Evolutionary conservation across 2,888 invertebrate species (phyloP).

Genomic region (Rhagium mordax): DNA sequence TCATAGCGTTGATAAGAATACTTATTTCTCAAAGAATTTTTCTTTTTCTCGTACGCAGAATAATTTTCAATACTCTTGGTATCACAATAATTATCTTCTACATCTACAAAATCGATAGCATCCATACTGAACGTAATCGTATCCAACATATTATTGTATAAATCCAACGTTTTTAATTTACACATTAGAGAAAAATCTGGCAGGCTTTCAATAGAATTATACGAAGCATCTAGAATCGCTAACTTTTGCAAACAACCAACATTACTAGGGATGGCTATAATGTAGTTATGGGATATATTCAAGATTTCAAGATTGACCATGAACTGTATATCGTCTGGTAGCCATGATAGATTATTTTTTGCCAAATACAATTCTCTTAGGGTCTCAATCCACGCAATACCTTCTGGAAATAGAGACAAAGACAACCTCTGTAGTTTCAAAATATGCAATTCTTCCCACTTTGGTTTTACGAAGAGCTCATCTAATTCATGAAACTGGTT

Average conservation of each 20-base stretch:
- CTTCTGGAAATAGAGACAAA: constrained; percentile 54
- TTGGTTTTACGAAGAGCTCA: constrained; percentile 52
- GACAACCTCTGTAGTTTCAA: constrained; percentile 50
- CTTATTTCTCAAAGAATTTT: constrained; percentile 38
- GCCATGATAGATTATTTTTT: constrained; percentile 54
- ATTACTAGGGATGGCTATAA: constrained; percentile 48
- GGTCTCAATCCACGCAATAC: constrained; percentile 50
- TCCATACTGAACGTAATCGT: constrained; percentile 30
- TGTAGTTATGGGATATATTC: constrained; percentile 52
- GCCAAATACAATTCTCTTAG: constrained; percentile 53
- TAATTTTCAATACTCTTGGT: constrained; percentile 33
- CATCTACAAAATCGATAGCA: constrained; percentile 45
- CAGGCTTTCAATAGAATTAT: constrained; percentile 49
- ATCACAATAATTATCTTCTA: constrained; percentile 52
- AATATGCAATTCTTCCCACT: constrained; percentile 50
- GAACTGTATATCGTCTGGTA: constrained; percentile 53
- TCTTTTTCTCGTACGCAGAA: constrained; percentile 44
- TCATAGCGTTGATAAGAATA: constrained; percentile 6
- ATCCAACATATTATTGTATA: constrained; percentile 53
- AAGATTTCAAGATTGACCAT: constrained; percentile 55
- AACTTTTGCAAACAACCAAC: constrained; percentile 43
- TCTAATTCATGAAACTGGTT: constrained; percentile 53
- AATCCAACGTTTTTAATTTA: constrained; percentile 53
- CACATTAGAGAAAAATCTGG: constrained; percentile 45
- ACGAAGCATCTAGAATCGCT: constrained; percentile 44